phyloP scores from a whole-genome alignment of 2,797 vertebrate species.

The Rhabdophis nuchalis region DNA sequence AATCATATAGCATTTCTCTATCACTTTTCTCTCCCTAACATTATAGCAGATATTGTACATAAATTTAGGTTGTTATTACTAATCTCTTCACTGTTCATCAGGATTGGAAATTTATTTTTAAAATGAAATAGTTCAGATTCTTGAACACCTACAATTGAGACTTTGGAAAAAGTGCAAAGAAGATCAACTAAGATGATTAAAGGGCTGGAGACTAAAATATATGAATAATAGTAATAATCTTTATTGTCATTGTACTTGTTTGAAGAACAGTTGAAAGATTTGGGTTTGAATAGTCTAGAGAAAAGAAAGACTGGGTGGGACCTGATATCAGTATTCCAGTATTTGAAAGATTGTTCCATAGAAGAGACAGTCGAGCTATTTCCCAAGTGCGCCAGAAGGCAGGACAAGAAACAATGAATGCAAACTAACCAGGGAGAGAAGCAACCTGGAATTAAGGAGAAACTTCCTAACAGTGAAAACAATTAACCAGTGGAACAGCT shows the following conservation, averaged over 20 bases:
- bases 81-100: background rate
- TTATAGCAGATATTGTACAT: background rate
- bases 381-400: background rate
- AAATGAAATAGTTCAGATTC: background rate
- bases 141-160: background rate
- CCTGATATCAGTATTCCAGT: background rate
- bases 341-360: background rate
- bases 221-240: too few species aligned
- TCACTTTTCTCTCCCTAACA: background rate
- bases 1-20: background rate
- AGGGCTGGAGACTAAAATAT: background rate
- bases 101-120: background rate
- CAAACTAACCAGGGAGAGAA: background rate
- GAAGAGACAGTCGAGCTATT: background rate
- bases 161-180: background rate
- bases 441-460: background rate
- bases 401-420: background rate
- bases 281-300: background rate
- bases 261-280: background rate
- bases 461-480: background rate
- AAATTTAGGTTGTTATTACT: background rate
- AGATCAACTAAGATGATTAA: background rate
- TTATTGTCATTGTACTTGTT: too few species aligned
- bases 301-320: background rate
- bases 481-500: background rate